A percentile compares a stretch with the other conserved stretches of the same genome.
phyloP scores from a whole-genome alignment of 1,140 invertebrate species.

The Charaxes varanes region DNA sequence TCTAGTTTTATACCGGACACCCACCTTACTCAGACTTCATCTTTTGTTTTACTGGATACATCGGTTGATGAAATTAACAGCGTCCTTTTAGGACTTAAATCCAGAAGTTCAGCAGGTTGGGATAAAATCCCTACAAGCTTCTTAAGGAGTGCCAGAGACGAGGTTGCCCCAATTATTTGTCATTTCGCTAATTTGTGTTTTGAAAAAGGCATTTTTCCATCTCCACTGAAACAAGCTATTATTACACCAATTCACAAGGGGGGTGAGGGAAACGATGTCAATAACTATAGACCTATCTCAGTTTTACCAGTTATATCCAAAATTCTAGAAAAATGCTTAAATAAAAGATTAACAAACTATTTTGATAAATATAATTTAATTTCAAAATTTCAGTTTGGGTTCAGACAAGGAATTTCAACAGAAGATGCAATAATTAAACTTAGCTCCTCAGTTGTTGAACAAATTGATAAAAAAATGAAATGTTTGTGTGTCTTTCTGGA shows the following conservation, averaged over 20 bases:
- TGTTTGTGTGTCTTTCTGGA: too few species aligned
- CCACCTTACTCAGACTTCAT: neutral
- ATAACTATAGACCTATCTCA: slow-evolving; percentile 17
- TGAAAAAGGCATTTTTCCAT: slow-evolving; percentile 12
- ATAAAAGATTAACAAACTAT: too few species aligned
- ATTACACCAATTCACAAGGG: slow-evolving; percentile 14
- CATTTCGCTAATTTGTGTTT: slow-evolving; percentile 11
- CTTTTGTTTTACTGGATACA: slow-evolving; percentile 18
- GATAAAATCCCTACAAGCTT: slow-evolving; percentile 16
- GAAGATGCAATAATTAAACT: too few species aligned
- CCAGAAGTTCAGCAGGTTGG: slow-evolving; percentile 10
- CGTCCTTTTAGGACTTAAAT: slow-evolving; percentile 9
- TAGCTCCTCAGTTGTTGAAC: too few species aligned
- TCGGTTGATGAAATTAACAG: slow-evolving; percentile 7
- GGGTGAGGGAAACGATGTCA: slow-evolving; percentile 7
- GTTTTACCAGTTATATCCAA: slow-evolving; percentile 11
- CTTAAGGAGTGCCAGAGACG: slow-evolving; percentile 7
- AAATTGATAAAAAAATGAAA: too few species aligned
- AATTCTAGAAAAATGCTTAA: slow-evolving; percentile 14
- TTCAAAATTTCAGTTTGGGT: too few species aligned
- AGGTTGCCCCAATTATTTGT: slow-evolving; percentile 7
- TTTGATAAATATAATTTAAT: slow-evolving; percentile 3
- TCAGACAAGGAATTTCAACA: too few species aligned
- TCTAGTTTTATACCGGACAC: neutral
- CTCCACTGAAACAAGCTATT: slow-evolving; percentile 7